phyloP scores from a whole-genome alignment of 2,888 invertebrate genomes.

The Lamellibrachia columna region DNA sequence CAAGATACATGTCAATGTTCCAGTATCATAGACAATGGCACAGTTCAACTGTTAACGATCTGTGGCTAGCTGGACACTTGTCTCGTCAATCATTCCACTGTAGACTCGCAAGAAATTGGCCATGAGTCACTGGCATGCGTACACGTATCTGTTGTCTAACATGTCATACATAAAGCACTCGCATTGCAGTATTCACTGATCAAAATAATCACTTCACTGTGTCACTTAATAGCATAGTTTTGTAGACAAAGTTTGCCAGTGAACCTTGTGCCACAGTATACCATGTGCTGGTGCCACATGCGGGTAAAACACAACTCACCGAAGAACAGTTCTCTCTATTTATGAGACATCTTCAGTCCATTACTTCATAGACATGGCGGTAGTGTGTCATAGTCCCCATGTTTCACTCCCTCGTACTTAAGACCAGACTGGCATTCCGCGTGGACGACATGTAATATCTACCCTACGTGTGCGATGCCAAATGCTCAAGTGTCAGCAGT shows the following conservation, averaged over 20 bases:
- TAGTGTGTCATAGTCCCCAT: background rate
- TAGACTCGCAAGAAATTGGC: background rate
- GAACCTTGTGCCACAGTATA: background rate
- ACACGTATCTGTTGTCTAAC: background rate
- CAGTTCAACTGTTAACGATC: too few species aligned
- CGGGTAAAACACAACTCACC: background rate
- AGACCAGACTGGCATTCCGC: background rate
- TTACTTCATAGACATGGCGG: background rate
- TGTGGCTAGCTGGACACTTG: too few species aligned
- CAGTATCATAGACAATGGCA: background rate
- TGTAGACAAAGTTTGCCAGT: background rate
- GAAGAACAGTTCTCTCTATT: background rate
- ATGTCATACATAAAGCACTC: background rate
- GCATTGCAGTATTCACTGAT: background rate
- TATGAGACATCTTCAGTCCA: background rate
- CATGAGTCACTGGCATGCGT: background rate
- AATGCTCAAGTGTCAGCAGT: background rate
- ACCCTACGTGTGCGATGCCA: background rate
- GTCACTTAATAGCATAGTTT: background rate
- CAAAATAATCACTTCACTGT: background rate
- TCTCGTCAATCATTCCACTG: background rate
- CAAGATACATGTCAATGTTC: background rate
- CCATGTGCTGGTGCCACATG: background rate
- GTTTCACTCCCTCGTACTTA: background rate
- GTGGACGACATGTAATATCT: background rate